phyloP scores from a whole-genome alignment of 2,888 invertebrate species.

The Chorisops tibialis region DNA sequence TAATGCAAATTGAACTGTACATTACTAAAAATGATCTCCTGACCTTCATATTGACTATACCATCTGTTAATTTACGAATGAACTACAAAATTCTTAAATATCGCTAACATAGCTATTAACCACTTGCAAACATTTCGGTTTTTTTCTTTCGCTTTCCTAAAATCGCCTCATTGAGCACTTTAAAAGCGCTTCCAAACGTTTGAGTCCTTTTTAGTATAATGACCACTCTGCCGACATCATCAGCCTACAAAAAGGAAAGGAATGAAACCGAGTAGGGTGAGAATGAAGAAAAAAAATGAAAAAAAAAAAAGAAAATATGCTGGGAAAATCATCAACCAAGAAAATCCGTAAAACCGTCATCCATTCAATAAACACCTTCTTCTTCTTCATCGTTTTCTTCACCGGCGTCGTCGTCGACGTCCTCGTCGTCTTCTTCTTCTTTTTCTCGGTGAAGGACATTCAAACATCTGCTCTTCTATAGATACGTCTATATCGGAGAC shows the following conservation, averaged over 20 bases:
- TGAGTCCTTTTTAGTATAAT: constrained; percentile 20
- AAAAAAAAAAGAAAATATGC: background rate
- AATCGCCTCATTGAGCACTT: background rate
- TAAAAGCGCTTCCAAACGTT: constrained; percentile 17
- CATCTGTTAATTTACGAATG: too few relatives aligned
- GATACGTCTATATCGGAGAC: background rate
- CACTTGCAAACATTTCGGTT: too few relatives aligned
- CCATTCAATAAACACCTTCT: constrained; percentile 25
- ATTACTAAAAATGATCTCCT: background rate
- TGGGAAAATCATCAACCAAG: constrained; percentile 18
- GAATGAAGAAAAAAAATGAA: too few relatives aligned
- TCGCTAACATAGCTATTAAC: too few relatives aligned
- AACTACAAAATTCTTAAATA: too few relatives aligned
- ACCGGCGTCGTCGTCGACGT: background rate
- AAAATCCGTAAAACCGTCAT: constrained; percentile 20
- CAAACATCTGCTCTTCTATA: too few relatives aligned
- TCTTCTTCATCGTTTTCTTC: background rate
- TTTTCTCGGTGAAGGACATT: too few relatives aligned
- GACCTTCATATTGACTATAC: too few relatives aligned
- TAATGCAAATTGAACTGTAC: too few relatives aligned
- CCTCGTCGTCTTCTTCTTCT: too few relatives aligned
- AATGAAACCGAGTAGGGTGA: too few relatives aligned
- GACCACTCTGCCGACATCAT: constrained; percentile 22
- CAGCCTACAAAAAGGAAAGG: constrained; percentile 13
- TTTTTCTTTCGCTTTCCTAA: too few relatives aligned